Percentiles rank a stretch among this genome's conserved stretches.
phyloP scores from a whole-genome alignment of 1,140 invertebrate genomes.

The Drosophila baimaii region DNA sequence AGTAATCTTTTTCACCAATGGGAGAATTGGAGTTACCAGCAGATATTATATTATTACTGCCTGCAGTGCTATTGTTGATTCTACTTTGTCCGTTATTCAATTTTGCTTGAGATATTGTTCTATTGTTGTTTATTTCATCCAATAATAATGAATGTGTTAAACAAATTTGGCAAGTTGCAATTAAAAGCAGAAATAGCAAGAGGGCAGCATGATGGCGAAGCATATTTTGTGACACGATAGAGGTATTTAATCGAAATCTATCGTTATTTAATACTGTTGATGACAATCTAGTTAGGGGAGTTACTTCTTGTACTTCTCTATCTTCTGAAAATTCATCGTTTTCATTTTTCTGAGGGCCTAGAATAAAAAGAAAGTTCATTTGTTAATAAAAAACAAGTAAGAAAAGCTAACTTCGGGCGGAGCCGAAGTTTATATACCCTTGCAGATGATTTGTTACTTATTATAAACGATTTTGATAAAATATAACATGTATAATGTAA shows the following conservation, averaged over 20 bases:
- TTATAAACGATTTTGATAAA: too few relatives aligned
- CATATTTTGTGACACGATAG: slow-evolving; percentile 26
- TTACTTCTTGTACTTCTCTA: background rate
- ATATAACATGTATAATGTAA: too few relatives aligned
- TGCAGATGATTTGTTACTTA: too few relatives aligned
- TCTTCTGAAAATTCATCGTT: slow-evolving; percentile 3
- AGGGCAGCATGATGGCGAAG: slow-evolving; percentile 15
- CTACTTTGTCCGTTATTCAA: slow-evolving; percentile 15
- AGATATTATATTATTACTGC: slow-evolving; percentile 24
- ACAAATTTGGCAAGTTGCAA: slow-evolving; percentile 46
- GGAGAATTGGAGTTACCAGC: slow-evolving; percentile 46
- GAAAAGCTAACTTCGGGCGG: too few relatives aligned
- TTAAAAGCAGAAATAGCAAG: slow-evolving; percentile 37
- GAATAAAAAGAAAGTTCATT: background rate
- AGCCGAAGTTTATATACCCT: too few relatives aligned
- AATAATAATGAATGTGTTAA: slow-evolving; percentile 49
- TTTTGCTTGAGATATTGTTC: slow-evolving; percentile 25
- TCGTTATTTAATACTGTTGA: slow-evolving; percentile 18
- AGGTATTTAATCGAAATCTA: background rate
- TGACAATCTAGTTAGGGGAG: background rate
- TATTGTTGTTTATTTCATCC: slow-evolving; percentile 38
- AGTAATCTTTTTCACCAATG: slow-evolving; percentile 59
- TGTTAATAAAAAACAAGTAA: too few relatives aligned
- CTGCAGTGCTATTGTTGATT: slow-evolving; percentile 34
- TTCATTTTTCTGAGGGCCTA: background rate